Percentiles rank a stretch among this genome's conserved stretches.
phyloP scores from a whole-genome alignment of 2,888 invertebrate species.

The Andricus curvator region DNA sequence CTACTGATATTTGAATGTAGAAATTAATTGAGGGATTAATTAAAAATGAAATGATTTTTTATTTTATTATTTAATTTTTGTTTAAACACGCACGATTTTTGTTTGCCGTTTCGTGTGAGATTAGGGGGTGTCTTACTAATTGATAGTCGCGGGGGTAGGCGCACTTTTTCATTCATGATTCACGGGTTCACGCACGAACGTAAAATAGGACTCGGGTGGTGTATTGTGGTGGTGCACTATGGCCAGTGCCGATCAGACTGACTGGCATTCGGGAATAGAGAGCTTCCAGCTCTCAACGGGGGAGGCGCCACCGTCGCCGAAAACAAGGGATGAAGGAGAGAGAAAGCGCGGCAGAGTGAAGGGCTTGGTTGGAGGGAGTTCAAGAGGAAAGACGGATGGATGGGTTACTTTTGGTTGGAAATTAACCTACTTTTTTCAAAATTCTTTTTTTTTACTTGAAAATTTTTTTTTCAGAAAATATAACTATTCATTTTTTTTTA shows the following conservation, averaged over 20 bases:
- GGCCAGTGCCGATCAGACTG: constrained; percentile 72
- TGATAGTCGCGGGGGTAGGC: constrained; percentile 42
- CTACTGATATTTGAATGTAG: no score
- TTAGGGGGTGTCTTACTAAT: neutral
- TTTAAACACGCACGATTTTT: neutral
- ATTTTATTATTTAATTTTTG: neutral
- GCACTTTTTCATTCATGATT: constrained; percentile 59
- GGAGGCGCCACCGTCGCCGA: constrained; percentile 66
- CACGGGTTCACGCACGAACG: constrained; percentile 46
- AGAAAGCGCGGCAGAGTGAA: constrained; percentile 32
- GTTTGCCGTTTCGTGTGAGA: neutral
- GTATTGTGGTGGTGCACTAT: constrained; percentile 56
- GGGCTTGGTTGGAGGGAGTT: neutral
- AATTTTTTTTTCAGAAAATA: no score
- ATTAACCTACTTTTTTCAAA: no score
- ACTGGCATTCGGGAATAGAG: constrained; percentile 47
- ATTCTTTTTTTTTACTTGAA: no score
- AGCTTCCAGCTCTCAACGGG: constrained; percentile 52
- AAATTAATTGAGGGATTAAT: no score
- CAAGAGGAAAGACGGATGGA: constrained; percentile 11
- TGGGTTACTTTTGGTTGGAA: no score
- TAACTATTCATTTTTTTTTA: no score
- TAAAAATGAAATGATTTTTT: no score
- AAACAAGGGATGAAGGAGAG: constrained; percentile 62
- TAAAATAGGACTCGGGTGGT: constrained; percentile 40